Percentiles rank a stretch among this genome's conserved stretches.
These are phyloP conservation scores for Leptoteleia sp. DNA, from an alignment of 1,140 invertebrate genomes.

Conservation along the genomic window DNA sequence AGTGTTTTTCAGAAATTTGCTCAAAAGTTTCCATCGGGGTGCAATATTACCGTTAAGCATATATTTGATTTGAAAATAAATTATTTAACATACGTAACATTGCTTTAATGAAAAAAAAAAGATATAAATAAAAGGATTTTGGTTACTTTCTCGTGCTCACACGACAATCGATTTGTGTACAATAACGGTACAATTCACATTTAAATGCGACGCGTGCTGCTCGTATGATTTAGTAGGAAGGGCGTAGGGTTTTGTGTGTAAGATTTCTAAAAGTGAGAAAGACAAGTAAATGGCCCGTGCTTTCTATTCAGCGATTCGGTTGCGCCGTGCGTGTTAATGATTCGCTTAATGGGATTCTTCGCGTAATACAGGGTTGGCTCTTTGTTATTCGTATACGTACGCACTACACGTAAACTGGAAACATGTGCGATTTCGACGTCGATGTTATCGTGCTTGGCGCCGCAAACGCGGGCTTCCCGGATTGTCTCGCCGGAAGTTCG, in stretches of 20 bases:
- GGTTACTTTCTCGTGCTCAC: slow-evolving; percentile 12
- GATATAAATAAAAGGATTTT: slow-evolving; percentile 38
- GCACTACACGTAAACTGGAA: slow-evolving; percentile 73
- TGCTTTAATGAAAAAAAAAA: too few relatives aligned
- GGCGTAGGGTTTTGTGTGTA: slow-evolving; percentile 11
- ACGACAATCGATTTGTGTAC: slow-evolving; percentile 24
- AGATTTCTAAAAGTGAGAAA: slow-evolving; percentile 53
- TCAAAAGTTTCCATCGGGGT: too few relatives aligned
- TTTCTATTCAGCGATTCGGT: slow-evolving; percentile 46
- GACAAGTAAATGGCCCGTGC: slow-evolving; percentile 43
- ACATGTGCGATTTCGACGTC: slow-evolving; percentile 72
- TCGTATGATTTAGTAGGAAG: slow-evolving; percentile 17
- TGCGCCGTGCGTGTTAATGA: slow-evolving; percentile 60
- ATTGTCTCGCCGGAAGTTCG: slow-evolving; percentile 73
- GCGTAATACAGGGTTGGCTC: slow-evolving; percentile 45
- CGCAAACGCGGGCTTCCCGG: slow-evolving; percentile 58
- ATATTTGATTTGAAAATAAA: too few relatives aligned
- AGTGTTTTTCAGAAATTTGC: too few relatives aligned
- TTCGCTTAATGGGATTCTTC: slow-evolving; percentile 55
- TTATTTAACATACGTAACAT: too few relatives aligned
- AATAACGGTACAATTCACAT: slow-evolving; percentile 43
- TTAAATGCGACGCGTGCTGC: slow-evolving; percentile 19
- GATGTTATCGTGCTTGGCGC: slow-evolving; percentile 72
- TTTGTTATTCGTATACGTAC: slow-evolving; percentile 48
- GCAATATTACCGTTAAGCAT: too few relatives aligned